These are phyloP conservation scores for Drosophila nr. perissopoda DNA, from an alignment of 2,888 invertebrate genomes.

Conservation along the genomic window DNA sequence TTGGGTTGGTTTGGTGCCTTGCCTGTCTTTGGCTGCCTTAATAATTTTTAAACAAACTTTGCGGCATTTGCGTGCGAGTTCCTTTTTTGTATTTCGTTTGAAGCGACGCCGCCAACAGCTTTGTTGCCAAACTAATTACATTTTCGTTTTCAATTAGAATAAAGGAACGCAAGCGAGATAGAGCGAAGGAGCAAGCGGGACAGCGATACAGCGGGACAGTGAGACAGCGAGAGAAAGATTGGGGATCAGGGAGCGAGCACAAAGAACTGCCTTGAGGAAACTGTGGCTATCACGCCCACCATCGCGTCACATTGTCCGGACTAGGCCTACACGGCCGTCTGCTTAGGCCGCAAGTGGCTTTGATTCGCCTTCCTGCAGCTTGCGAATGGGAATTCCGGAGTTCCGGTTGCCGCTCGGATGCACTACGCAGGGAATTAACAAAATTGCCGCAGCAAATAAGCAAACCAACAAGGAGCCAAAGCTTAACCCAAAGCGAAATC, in stretches of 20 bases:
- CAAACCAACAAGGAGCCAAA: constrained; percentile 2
- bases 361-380: constrained; percentile 1
- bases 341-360: constrained; percentile 3
- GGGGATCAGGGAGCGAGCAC: constrained; percentile 16
- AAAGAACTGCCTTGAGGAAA: constrained; percentile 12
- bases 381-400: constrained; percentile 18
- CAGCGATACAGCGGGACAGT: neutral
- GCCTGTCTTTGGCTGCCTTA: constrained; percentile 46
- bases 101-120: constrained; percentile 47
- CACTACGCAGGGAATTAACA: constrained; percentile 18
- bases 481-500: constrained; percentile 1
- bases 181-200: neutral
- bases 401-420: constrained; percentile 21
- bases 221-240: neutral
- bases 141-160: constrained; percentile 70
- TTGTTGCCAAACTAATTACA: constrained; percentile 66
- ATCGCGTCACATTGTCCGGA: constrained; percentile 10
- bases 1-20: constrained; percentile 1
- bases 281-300: constrained; percentile 14
- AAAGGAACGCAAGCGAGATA: constrained; percentile 45
- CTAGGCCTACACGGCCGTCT: constrained; percentile 4
- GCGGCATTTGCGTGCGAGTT: constrained; percentile 53
- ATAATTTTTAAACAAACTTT: constrained; percentile 71
- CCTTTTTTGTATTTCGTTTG: constrained; percentile 48
- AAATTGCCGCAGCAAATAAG: constrained; percentile 31